phyloP scores from a whole-genome alignment of 1,140 invertebrate species.

The Drosophila pruinosa region DNA sequence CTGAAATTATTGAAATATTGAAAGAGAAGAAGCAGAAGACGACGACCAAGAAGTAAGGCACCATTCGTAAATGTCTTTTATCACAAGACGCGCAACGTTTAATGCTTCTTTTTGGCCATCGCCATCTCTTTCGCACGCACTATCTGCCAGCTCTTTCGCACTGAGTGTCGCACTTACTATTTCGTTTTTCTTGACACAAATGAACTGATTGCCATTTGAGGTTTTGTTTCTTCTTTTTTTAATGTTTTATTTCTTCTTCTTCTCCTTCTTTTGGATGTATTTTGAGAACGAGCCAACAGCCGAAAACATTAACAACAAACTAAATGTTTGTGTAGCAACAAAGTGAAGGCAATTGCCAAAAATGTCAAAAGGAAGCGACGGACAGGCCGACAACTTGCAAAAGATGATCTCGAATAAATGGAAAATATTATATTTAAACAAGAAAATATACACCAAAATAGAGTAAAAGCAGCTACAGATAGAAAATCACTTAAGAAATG shows the following conservation, averaged over 20 bases:
- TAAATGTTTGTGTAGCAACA: conserved; percentile 11
- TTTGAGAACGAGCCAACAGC: conserved; percentile 25
- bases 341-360: conserved; percentile 9
- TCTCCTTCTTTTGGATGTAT: background rate
- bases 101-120: background rate
- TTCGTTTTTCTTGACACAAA: conserved; percentile 51
- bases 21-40: conserved; percentile 32
- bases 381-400: background rate
- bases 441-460: no score
- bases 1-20: conserved; percentile 69
- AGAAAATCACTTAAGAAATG: no score
- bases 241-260: background rate
- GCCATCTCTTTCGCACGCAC: background rate
- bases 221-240: background rate
- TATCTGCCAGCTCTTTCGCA: background rate
- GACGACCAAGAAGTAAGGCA: conserved; percentile 2
- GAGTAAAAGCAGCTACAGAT: background rate
- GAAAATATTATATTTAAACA: no score
- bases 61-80: conserved; percentile 36
- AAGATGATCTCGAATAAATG: no score
- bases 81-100: conserved; percentile 24
- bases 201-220: conserved; percentile 49
- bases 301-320: conserved; percentile 7
- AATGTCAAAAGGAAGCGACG: background rate
- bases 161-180: conserved; percentile 24